A percentile compares a stretch with the other conserved stretches of the same genome.
phyloP scores from a whole-genome alignment of 2,113 vertebrate genomes.

The Calidris pygmaea region DNA sequence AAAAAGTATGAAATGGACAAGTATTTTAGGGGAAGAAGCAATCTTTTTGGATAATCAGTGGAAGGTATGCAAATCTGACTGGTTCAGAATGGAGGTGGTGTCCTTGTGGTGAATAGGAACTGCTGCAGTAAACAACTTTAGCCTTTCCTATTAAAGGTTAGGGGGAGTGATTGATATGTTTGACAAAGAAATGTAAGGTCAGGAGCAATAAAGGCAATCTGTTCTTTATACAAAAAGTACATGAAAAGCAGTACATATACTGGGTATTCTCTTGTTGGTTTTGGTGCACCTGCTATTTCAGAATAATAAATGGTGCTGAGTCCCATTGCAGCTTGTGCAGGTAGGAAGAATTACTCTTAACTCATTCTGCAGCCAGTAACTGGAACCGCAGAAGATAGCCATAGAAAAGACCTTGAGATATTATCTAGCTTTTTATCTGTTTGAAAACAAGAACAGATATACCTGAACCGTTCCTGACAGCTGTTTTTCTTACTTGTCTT shows the following conservation, averaged over 20 bases:
- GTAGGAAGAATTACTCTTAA: background rate
- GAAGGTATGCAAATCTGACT: constrained; percentile 4
- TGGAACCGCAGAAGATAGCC: background rate
- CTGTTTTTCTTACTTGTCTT: background rate
- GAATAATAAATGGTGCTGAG: constrained; percentile 1
- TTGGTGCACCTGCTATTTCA: constrained; percentile 9
- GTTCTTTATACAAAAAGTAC: constrained; percentile 49
- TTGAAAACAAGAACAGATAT: background rate
- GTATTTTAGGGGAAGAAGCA: constrained; percentile 7
- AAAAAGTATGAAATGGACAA: background rate
- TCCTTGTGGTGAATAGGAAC: constrained; percentile 38
- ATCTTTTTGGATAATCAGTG: background rate
- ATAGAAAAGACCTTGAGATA: background rate
- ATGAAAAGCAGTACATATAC: background rate
- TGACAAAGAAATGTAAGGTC: constrained; percentile 55
- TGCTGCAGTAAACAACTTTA: constrained; percentile 22
- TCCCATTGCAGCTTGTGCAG: background rate
- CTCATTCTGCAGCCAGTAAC: background rate
- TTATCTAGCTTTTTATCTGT: background rate
- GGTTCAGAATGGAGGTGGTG: background rate
- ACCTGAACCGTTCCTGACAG: background rate
- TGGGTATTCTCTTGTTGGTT: background rate
- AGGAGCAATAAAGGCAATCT: constrained; percentile 46
- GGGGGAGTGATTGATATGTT: constrained; percentile 23
- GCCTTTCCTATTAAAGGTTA: constrained; percentile 58